Evolutionary conservation across 1,140 invertebrate genomes (phyloP).

Genomic region (Pararge aegeria): DNA sequence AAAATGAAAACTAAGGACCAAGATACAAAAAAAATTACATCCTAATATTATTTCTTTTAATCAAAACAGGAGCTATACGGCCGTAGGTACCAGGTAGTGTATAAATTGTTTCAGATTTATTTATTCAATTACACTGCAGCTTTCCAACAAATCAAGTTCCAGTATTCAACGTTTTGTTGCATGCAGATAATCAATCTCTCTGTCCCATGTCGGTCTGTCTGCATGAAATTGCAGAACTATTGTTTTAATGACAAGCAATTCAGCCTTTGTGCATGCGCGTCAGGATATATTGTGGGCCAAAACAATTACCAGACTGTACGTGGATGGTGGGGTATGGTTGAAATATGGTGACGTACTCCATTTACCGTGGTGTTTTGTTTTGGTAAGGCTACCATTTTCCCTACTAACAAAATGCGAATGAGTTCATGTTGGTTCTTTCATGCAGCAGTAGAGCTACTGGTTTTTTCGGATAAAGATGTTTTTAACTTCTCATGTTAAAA

Average conservation of each 20-base stretch:
- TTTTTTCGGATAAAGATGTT: too few species aligned
- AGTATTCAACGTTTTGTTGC: conserved; percentile 34
- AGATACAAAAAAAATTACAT: too few species aligned
- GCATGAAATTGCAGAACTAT: conserved; percentile 36
- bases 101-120: conserved; percentile 37
- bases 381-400: not conserved
- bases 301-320: conserved; percentile 27
- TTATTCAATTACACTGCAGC: conserved; percentile 41
- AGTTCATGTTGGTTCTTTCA: too few species aligned
- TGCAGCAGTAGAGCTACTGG: too few species aligned
- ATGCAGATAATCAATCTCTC: conserved; percentile 41
- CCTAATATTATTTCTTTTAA: too few species aligned
- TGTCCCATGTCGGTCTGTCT: conserved; percentile 33
- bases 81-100: conserved; percentile 19
- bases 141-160: conserved; percentile 42
- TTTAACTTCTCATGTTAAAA: too few species aligned
- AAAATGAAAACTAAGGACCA: too few species aligned
- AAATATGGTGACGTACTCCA: conserved; percentile 16
- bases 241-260: conserved; percentile 39
- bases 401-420: not conserved
- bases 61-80: too few species aligned
- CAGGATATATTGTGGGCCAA: conserved; percentile 32
- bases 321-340: conserved; percentile 3
- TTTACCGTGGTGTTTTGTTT: conserved; percentile 1
- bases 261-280: conserved; percentile 27